A percentile compares a stretch with the other conserved stretches of the same genome.
Conservation (phyloP, 1,140 invertebrate species). For the Centruroides sculpturatus region DNA sequence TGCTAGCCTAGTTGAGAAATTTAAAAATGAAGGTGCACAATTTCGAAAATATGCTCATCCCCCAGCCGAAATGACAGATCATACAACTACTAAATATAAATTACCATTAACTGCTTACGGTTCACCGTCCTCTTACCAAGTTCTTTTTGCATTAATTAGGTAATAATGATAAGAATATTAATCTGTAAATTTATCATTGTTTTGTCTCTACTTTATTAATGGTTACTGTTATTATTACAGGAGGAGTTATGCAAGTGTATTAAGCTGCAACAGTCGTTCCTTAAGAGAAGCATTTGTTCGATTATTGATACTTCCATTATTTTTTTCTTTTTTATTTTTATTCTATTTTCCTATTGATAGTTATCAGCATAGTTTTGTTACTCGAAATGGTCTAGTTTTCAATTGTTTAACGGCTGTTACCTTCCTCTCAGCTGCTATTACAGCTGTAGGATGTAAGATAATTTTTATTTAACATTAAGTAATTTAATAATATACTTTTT, state of each 20-base stretch:
- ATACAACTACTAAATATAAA: slow-evolving; percentile 13
- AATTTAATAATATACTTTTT: no score
- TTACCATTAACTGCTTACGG: slow-evolving; percentile 40
- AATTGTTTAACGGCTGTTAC: slow-evolving; percentile 62
- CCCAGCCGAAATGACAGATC: slow-evolving; percentile 1
- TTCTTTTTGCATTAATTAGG: slow-evolving; percentile 59
- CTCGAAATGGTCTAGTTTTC: slow-evolving; percentile 61
- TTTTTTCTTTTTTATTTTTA: slow-evolving; percentile 58
- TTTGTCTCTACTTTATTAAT: no score
- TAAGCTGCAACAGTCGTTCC: slow-evolving; percentile 51
- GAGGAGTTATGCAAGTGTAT: slow-evolving; percentile 18
- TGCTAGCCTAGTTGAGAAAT: slow-evolving; percentile 75
- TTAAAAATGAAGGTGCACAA: slow-evolving; percentile 59
- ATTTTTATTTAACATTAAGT: background rate
- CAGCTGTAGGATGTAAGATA: slow-evolving; percentile 40
- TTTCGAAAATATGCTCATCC: slow-evolving; percentile 38
- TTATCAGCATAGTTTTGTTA: slow-evolving; percentile 55
- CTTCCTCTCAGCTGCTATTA: slow-evolving; percentile 54
- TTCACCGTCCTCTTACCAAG: slow-evolving; percentile 50
- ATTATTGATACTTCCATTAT: slow-evolving; percentile 55
- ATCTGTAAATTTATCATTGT: background rate
- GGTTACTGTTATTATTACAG: no score
- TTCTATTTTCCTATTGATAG: slow-evolving; percentile 55
- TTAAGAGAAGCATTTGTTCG: slow-evolving; percentile 54
- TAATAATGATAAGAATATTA: slow-evolving; percentile 32